phyloP scores from a whole-genome alignment of 2,113 vertebrate genomes.

The Arothron firmamentum region DNA sequence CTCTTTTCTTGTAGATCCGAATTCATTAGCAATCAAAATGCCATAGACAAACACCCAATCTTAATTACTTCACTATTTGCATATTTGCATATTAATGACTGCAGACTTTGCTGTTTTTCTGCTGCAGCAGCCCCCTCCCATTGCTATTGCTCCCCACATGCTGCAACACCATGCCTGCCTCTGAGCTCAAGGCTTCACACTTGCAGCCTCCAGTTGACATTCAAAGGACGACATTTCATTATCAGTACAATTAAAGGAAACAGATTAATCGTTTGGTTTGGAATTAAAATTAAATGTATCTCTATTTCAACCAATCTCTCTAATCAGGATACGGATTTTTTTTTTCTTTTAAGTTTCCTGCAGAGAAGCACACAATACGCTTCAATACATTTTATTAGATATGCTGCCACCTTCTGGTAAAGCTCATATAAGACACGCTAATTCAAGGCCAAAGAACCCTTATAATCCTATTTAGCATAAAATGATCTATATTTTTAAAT shows the following conservation, averaged over 20 bases:
- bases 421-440: constrained; percentile 5
- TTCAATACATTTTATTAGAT: constrained; percentile 1
- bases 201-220: constrained; percentile 28
- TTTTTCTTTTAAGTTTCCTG: background rate
- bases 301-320: background rate
- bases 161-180: constrained; percentile 42
- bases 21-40: constrained; percentile 83
- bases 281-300: background rate
- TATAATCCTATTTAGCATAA: no score
- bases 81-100: constrained; percentile 85
- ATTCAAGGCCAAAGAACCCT: no score
- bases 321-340: background rate
- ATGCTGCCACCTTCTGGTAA: constrained; percentile 59
- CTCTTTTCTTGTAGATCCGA: constrained; percentile 76
- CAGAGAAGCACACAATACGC: background rate
- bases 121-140: constrained; percentile 68
- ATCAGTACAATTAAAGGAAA: constrained; percentile 10
- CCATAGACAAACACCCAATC: constrained; percentile 78
- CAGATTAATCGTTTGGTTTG: constrained; percentile 10
- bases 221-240: constrained; percentile 25
- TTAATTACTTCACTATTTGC: constrained; percentile 82
- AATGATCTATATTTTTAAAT: background rate
- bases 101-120: constrained; percentile 76
- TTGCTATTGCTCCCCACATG: constrained; percentile 38
- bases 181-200: constrained; percentile 19